Base-by-base conservation (phyloP, 2,797 vertebrate genomes). In the Trematomus bernacchii region DNA sequence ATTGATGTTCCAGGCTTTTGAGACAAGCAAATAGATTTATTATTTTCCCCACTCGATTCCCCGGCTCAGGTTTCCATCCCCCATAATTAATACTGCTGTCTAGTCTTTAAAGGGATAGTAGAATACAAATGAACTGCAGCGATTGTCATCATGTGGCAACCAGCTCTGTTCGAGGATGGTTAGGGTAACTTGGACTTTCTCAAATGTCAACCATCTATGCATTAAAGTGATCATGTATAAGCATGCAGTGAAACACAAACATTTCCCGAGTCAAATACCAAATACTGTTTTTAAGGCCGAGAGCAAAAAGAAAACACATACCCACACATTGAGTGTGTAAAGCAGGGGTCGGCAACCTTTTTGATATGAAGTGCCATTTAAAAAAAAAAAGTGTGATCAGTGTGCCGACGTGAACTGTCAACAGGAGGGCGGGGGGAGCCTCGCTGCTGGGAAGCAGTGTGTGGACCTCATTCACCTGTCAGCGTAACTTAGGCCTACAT, bases 91-190 rank as follows among this genome's bases (percentile, higher is more conserved):
- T 74, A 77, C 85, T 70, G 71, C 54, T 81, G 75, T 82, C 81
- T 79, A 72, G 59, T 79, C 83, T 82, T 85, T 61, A 72, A 19
- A 70, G 46, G 52, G 79, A 73, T 27, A 3, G 0, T 40, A 33
- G 84, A 89, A 89, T 92, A 89, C 80, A 89, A 90, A 90, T 84
- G 16, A 73, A 79, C 44, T 55, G 68, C n/a, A 2, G 48, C 12
- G 12, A 50, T 72, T 46, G 54, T 65, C 48, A 52, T 55, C 52
- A 63, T 21, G 11, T 23, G 51, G 23, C 46, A 48, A 59, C 21
- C 37, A 46, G 11, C 44, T 64, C 6, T 63, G 27, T 77, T 15
- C 46, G 67, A 65, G 40, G 46, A 53, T 27, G 16, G 13, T 60
- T 33, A 52, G 53, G 60, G 30, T 19, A 64, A 73, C 67, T 47